Conservation (phyloP, 1,140 invertebrate genomes). For the Bombus polaris region DNA sequence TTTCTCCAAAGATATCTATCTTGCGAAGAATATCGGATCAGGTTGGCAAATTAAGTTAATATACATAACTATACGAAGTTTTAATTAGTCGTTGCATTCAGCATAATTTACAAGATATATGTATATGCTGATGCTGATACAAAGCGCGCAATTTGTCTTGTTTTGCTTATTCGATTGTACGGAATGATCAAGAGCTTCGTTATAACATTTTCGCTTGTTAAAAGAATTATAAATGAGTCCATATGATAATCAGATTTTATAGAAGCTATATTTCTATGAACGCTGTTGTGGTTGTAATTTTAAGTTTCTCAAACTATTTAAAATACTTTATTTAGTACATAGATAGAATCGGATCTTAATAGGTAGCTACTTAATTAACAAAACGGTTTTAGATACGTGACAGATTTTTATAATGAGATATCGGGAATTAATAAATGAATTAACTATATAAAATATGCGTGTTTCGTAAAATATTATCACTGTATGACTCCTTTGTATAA, state of each 20-base stretch:
- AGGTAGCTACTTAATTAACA: background rate
- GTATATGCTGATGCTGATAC: background rate
- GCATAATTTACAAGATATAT: background rate
- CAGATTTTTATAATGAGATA: background rate
- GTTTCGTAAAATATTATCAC: background rate
- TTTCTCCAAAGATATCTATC: slow-evolving; percentile 18
- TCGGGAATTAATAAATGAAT: background rate
- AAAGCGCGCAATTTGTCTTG: background rate
- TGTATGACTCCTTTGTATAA: background rate
- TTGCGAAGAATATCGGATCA: slow-evolving; percentile 66
- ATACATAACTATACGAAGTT: background rate
- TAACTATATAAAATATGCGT: background rate
- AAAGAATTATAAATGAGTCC: background rate
- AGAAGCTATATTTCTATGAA: background rate
- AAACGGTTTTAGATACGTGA: background rate
- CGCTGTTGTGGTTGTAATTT: background rate
- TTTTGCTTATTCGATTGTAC: background rate
- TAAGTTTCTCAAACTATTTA: background rate
- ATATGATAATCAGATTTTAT: background rate
- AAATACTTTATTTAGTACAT: background rate
- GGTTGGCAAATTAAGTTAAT: slow-evolving; percentile 61
- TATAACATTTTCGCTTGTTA: background rate
- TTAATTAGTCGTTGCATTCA: background rate
- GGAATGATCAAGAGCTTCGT: background rate
- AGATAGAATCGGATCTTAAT: too few relatives aligned